Evolutionary conservation across 2,113 vertebrate genomes (phyloP).

Genomic region (Pagrus major): DNA sequence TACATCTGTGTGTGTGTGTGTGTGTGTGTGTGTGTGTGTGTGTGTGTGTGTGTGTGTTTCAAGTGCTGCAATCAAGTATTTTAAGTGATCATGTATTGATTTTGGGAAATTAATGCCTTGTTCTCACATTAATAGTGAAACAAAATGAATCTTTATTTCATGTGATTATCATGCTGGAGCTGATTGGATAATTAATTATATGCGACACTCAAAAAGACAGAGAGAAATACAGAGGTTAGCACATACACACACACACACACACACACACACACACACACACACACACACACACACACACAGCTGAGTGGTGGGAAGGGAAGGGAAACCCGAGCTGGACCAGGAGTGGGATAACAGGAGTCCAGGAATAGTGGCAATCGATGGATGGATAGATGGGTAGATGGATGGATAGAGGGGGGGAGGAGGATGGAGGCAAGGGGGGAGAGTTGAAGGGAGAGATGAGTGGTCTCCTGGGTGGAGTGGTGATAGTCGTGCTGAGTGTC

Average conservation of each 20-base stretch:
- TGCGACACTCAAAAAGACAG: constrained; percentile 55
- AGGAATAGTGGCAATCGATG: constrained; percentile 97
- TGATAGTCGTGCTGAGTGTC: constrained; percentile 92
- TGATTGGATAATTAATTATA: constrained; percentile 46
- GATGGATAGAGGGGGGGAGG: constrained; percentile 83
- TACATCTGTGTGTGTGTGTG: constrained; percentile 17
- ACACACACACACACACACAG: constrained; percentile 31
- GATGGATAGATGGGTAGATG: constrained; percentile 87
- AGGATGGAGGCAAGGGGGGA: constrained; percentile 41
- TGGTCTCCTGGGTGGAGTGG: constrained; percentile 92
- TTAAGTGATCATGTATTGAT: constrained; percentile 16
- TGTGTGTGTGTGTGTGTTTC: constrained; percentile 16
- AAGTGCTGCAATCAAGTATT: constrained; percentile 26
- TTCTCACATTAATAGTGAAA: constrained; percentile 1
- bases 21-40: constrained; percentile 13
- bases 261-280: constrained; percentile 19
- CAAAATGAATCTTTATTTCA: not conserved
- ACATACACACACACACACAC: constrained; percentile 24
- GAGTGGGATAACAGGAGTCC: constrained; percentile 88
- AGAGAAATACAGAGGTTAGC: constrained; percentile 31
- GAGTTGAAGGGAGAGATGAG: constrained; percentile 86
- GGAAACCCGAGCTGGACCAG: constrained; percentile 82
- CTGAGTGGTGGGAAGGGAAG: constrained; percentile 76
- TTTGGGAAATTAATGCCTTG: constrained; percentile 1
- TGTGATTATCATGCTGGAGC: not conserved